These are phyloP conservation scores for Neoaliturus tenellus DNA, from an alignment of 2,888 invertebrate species.

Conservation along the genomic window DNA sequence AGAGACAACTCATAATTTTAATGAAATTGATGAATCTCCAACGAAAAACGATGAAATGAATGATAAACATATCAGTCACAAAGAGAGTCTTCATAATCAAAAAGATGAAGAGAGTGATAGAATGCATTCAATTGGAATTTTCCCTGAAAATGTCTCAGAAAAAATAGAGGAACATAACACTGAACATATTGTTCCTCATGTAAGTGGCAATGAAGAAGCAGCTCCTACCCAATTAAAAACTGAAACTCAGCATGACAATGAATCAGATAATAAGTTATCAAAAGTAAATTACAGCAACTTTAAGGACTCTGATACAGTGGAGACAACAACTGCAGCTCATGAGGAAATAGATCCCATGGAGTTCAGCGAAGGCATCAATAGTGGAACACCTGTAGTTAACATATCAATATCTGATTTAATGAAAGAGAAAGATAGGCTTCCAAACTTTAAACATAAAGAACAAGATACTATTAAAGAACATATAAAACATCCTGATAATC, in stretches of 20 bases:
- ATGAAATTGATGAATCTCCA: constrained; percentile 33
- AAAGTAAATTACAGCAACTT: background rate
- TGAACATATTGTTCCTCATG: background rate
- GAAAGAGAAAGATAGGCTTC: background rate
- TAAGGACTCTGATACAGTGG: background rate
- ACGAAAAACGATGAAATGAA: background rate
- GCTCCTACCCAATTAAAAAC: background rate
- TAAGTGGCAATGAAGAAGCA: background rate
- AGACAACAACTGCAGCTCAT: background rate
- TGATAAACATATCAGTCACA: background rate
- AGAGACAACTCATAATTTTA: background rate
- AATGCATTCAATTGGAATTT: background rate
- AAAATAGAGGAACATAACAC: background rate
- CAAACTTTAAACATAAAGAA: background rate
- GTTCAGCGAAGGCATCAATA: constrained; percentile 53
- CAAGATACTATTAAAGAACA: background rate
- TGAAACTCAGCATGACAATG: background rate
- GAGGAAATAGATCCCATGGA: constrained; percentile 54
- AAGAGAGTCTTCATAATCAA: constrained; percentile 1
- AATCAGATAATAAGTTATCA: background rate
- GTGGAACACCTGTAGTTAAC: constrained; percentile 56
- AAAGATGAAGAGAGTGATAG: background rate
- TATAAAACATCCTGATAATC: background rate
- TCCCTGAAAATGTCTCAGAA: background rate
- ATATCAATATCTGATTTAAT: constrained; percentile 53